phyloP scores from a whole-genome alignment of 2,797 vertebrate genomes.

The Garrulus glandarius region DNA sequence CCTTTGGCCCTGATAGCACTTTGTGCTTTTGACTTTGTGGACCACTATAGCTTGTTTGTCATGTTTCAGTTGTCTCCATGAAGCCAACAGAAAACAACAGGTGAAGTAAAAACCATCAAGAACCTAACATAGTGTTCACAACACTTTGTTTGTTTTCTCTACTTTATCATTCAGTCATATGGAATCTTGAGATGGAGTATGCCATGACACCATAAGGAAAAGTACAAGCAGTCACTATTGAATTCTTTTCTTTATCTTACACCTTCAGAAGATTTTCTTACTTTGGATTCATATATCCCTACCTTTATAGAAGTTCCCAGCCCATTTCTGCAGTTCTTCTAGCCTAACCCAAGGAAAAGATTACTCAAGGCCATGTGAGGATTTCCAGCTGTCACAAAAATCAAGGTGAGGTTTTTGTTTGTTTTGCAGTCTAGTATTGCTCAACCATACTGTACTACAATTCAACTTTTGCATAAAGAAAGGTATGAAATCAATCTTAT shows the following conservation, averaged over 20 bases:
- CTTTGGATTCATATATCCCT: background rate
- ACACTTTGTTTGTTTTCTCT: background rate
- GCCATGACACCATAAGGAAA: background rate
- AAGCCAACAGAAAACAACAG: background rate
- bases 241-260: background rate
- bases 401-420: background rate
- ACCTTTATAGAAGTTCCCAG: background rate
- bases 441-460: background rate
- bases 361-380: background rate
- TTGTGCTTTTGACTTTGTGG: background rate
- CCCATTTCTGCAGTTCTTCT: background rate
- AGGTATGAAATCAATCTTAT: background rate
- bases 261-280: background rate
- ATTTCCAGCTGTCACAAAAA: background rate
- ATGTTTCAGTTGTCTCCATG: background rate
- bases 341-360: background rate
- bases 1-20: background rate
- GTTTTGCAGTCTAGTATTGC: background rate
- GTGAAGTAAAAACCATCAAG: background rate
- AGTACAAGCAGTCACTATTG: background rate
- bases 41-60: background rate
- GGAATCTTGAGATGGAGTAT: background rate
- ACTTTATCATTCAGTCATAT: background rate
- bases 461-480: background rate
- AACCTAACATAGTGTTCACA: background rate